A percentile compares a stretch with the other conserved stretches of the same genome.
These are phyloP conservation scores for Thera britannica DNA, from an alignment of 2,888 invertebrate species.

Conservation along the genomic window DNA sequence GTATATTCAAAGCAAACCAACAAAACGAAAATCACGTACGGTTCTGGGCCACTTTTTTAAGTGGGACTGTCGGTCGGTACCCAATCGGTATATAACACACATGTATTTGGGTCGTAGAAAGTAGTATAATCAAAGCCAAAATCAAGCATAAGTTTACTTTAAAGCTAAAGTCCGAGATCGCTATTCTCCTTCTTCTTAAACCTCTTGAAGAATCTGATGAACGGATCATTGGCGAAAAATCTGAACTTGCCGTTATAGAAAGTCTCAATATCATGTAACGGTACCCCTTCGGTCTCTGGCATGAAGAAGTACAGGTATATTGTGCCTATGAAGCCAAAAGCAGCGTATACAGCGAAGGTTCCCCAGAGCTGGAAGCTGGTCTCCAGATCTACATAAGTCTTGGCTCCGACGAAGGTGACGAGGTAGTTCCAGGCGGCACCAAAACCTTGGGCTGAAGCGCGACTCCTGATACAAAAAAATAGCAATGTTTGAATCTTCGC, in stretches of 20 bases:
- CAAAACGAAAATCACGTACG: too few relatives aligned
- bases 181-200: constrained; percentile 42
- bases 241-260: constrained; percentile 66
- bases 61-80: too few relatives aligned
- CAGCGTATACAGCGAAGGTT: constrained; percentile 76
- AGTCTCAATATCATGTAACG: constrained; percentile 76
- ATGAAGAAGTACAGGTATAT: constrained; percentile 77
- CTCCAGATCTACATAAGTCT: constrained; percentile 78
- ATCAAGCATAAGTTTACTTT: neutral
- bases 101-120: too few relatives aligned
- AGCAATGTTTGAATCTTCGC: neutral
- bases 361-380: constrained; percentile 68
- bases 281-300: constrained; percentile 81
- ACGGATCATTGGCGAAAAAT: constrained; percentile 67
- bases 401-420: constrained; percentile 75
- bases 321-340: constrained; percentile 69
- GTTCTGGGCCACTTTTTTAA: too few relatives aligned
- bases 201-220: constrained; percentile 61
- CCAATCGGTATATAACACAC: too few relatives aligned
- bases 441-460: constrained; percentile 77
- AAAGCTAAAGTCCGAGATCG: constrained; percentile 2
- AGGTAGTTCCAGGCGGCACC: constrained; percentile 79
- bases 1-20: too few relatives aligned
- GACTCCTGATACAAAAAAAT: constrained; percentile 60
- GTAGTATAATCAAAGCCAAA: too few relatives aligned